phyloP scores from a whole-genome alignment of 2,888 invertebrate genomes.

The Nineta flava region DNA sequence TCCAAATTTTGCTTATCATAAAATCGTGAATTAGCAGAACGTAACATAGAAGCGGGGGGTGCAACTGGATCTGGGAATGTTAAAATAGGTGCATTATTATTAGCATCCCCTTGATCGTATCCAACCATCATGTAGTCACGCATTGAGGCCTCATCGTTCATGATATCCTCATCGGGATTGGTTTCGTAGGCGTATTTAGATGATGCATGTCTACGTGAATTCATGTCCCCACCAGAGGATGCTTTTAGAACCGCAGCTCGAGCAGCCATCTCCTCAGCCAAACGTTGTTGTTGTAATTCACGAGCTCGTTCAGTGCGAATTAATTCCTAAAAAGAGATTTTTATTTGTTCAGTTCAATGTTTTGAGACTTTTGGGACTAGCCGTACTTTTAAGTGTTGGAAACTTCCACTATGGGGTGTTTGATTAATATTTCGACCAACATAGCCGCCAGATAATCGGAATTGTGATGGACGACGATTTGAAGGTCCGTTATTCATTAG shows the following conservation, averaged over 20 bases:
- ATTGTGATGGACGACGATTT: conserved; percentile 22
- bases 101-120: conserved; percentile 12
- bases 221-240: conserved; percentile 9
- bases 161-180: conserved; percentile 17
- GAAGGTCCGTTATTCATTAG: conserved; percentile 10
- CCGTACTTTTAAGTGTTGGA: conserved; percentile 52
- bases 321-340: conserved; percentile 33
- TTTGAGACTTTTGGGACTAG: background rate
- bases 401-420: conserved; percentile 36
- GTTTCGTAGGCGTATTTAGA: conserved; percentile 17
- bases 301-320: conserved; percentile 61
- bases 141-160: conserved; percentile 14
- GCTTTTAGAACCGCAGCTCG: conserved; percentile 44
- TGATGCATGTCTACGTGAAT: background rate
- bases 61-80: conserved; percentile 28
- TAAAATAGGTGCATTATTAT: conserved; percentile 16
- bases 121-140: conserved; percentile 3
- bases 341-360: background rate
- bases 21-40: background rate
- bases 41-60: conserved; percentile 17
- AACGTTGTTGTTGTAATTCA: conserved; percentile 58
- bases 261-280: conserved; percentile 56
- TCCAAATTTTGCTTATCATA: background rate
- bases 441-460: conserved; percentile 27
- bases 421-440: conserved; percentile 25